Evolutionary conservation across 2,113 vertebrate genomes (phyloP).

Genomic region (Panthera tigris): DNA sequence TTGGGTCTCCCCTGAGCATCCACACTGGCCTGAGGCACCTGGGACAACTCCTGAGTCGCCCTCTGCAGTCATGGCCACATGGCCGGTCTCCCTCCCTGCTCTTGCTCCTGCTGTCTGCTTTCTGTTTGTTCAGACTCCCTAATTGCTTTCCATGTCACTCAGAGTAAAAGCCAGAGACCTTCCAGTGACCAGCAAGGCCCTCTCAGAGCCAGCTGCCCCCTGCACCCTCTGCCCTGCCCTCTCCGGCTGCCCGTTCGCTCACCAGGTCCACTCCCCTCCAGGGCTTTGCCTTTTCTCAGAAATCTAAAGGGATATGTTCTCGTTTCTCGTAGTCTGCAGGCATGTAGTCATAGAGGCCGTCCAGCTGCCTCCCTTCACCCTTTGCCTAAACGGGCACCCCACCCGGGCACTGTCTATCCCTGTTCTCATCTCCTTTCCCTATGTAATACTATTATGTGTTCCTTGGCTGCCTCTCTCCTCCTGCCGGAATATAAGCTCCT

Average conservation of each 20-base stretch:
- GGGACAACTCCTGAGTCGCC: neutral
- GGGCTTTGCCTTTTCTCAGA: neutral
- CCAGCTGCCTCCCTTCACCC: neutral
- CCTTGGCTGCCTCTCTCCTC: neutral
- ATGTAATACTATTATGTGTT: neutral
- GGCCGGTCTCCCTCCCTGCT: neutral
- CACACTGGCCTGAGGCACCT: neutral
- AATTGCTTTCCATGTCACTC: neutral
- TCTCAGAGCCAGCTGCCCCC: neutral
- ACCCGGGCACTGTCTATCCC: neutral
- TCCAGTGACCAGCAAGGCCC: neutral
- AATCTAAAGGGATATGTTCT: neutral
- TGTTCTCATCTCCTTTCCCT: neutral
- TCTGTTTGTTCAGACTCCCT: neutral
- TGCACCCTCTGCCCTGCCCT: neutral
- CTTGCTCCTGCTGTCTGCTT: neutral
- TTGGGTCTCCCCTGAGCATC: neutral
- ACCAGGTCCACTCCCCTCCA: neutral
- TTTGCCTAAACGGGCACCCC: neutral
- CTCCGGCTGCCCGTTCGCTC: neutral
- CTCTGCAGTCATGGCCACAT: neutral
- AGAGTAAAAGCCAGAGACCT: neutral
- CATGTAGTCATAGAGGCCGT: neutral
- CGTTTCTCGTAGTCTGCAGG: neutral
- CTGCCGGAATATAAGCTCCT: neutral